Base-by-base conservation (phyloP, 2,797 vertebrate species). In the Yasuhikotakia modesta region DNA sequence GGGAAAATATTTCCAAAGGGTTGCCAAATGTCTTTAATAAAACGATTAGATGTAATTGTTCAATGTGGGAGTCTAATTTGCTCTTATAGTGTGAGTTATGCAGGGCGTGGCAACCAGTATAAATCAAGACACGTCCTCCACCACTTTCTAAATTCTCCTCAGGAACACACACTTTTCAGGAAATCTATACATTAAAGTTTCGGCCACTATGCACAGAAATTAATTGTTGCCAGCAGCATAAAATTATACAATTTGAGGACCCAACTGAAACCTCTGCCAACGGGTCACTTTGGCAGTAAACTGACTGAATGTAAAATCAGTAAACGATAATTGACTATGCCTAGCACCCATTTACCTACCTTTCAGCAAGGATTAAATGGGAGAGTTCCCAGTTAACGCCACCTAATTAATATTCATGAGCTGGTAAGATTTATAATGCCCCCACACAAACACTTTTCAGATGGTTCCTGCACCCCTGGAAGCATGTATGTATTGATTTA, bases 401-500 rank as follows among this genome's bases (percentile, higher is more conserved):
- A 57, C 8, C 2, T 13, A 24, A 57, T 24, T 57, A 21, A 57
- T 24, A 57, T 57, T 57, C 12, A 57, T 58, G 13, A 58, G 55
- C 21, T 58, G 22, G 8, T 35, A 24, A 6, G 12, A 21, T 57
- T 58, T 13, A 57, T 22, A 55, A 27, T 27, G 27, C 4, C 27
- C 27, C 14, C 6, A 4, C 55, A 24, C 4, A 35, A 4, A 35
- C 13, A 27, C 22, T 27, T 55, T 55, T 27, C 11, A 4, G 19
- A 55, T 55, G 12, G 7, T 27, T 19, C 13, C 55, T n/a, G 24
- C 12, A 5, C 12, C 55, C 21, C 21, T 14, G 12, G 14, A 19
- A 64, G 27, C 46, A 53, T 74, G 46, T 19, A 24, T 19, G 27
- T 14, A 57, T 12, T 67, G 6, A 63, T 69, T 52, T 35, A 63